Base-by-base conservation (phyloP, 2,797 vertebrate genomes). In the Sus cebifrons region DNA sequence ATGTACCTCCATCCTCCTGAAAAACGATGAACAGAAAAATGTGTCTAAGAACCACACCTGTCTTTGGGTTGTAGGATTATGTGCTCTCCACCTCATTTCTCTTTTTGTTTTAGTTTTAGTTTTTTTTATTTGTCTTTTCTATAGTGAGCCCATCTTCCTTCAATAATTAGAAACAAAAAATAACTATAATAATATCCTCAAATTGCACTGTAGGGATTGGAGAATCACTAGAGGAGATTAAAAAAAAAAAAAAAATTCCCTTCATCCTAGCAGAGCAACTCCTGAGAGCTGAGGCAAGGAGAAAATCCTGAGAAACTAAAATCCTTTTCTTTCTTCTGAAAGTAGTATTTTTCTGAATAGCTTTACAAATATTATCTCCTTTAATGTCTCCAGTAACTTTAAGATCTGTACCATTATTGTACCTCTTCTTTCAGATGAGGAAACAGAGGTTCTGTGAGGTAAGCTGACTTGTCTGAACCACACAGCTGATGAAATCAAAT, bases 161-260 rank as follows among this genome's bases (percentile, higher is more conserved):
- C 68, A 70, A 32, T 60, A 32, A 36, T 60, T 78, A 77, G 81
- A 54, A 94, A 84, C 13, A 58, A 74, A 44, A 18, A 64, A 58
- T 23, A 84, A 58, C 29, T 25, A 0, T 56, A 73, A n/a, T 40
- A 79, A 20, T 62, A 49, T 44, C 23, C 62, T 65, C 44, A 23
- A 86, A 87, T 5, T 78, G 70, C 82, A 44, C 29, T 86, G 15
- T 29, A 91, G 83, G 89, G 6, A 89, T 52, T 16, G 70, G 84
- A 97, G 77, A 75, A 75, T 89, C 49, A 56, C 21, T 56, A 75
- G 49, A 93, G 18, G 60, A 78, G 29, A 68, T 86, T 71, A 15
- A 23, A 1, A 52, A 32, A 8, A 62, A 65, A 36, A 36, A 36
- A 68, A 81, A 68, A 84, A 70, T 32, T 23, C 32, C 40, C 29